These are phyloP conservation scores for Phataginus tricuspis DNA, from an alignment of 2,797 vertebrate species.

Conservation along the genomic window DNA sequence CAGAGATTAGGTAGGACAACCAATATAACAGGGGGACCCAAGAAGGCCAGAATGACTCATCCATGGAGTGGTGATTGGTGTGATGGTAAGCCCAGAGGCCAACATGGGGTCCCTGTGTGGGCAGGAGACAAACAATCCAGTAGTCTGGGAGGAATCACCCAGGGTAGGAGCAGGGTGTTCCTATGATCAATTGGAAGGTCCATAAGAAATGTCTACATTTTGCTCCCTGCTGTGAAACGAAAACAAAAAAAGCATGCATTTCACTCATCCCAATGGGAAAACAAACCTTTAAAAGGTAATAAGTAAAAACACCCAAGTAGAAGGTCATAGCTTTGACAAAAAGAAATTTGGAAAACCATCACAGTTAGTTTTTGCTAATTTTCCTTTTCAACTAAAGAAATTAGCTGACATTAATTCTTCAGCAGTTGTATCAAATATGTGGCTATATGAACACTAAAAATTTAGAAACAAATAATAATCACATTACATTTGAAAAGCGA, in stretches of 20 bases:
- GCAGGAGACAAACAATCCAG: not conserved
- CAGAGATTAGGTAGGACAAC: not conserved
- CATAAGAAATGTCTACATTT: not conserved
- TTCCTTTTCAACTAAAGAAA: conserved; percentile 10
- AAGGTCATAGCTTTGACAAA: not conserved
- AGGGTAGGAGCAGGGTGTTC: not conserved
- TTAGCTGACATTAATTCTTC: not conserved
- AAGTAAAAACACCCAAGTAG: not conserved
- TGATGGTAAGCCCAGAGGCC: not conserved
- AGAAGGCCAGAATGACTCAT: not conserved
- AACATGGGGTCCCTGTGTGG: not conserved
- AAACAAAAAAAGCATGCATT: not conserved
- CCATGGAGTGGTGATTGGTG: not conserved
- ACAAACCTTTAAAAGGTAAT: not conserved
- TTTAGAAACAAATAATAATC: not conserved
- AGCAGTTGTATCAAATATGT: not conserved
- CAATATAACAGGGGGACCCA: not conserved
- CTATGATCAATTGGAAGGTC: not conserved
- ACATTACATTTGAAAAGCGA: not conserved
- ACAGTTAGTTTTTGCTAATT: conserved; percentile 37
- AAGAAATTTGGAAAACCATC: not conserved
- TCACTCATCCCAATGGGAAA: not conserved
- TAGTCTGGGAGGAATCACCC: not conserved
- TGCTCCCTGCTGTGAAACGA: not conserved
- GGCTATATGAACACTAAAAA: not conserved